Evolutionary conservation across 2,797 vertebrate genomes (phyloP).

Genomic region (Smutsia temminckii): DNA sequence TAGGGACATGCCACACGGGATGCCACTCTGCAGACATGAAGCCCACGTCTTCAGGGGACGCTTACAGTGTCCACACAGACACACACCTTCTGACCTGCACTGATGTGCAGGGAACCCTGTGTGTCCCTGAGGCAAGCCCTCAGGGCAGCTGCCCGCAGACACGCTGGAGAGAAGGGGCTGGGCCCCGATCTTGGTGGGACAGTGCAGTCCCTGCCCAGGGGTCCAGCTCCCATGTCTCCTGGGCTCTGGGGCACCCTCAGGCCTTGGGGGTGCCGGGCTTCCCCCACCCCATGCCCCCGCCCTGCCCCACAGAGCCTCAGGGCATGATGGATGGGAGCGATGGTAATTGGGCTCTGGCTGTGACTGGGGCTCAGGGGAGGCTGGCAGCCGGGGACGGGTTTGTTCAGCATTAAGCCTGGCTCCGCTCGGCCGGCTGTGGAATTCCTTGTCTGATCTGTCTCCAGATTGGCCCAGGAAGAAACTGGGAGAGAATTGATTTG

Average conservation of each 20-base stretch:
- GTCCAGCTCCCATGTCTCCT: background rate
- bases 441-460: conserved; percentile 72
- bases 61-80: background rate
- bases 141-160: background rate
- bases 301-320: background rate
- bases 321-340: conserved; percentile 11
- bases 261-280: background rate
- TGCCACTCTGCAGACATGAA: background rate
- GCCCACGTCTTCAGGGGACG: background rate
- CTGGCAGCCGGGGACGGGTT: background rate
- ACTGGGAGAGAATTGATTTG: conserved; percentile 71
- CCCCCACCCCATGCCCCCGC: background rate
- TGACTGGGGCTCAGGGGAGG: background rate
- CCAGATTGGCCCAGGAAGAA: conserved; percentile 71
- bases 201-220: background rate
- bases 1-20: too few species aligned
- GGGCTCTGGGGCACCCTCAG: background rate
- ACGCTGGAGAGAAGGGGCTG: background rate
- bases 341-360: conserved; percentile 57
- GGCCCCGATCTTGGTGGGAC: background rate
- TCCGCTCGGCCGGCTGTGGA: conserved; percentile 55
- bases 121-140: background rate
- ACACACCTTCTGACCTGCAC: too few species aligned
- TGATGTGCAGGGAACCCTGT: background rate
- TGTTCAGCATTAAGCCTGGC: conserved; percentile 47